Evolutionary conservation across 2,888 invertebrate species (phyloP), one percentile per base, ranked within the genome.

Genomic region (Helicoverpa assulta): DNA sequence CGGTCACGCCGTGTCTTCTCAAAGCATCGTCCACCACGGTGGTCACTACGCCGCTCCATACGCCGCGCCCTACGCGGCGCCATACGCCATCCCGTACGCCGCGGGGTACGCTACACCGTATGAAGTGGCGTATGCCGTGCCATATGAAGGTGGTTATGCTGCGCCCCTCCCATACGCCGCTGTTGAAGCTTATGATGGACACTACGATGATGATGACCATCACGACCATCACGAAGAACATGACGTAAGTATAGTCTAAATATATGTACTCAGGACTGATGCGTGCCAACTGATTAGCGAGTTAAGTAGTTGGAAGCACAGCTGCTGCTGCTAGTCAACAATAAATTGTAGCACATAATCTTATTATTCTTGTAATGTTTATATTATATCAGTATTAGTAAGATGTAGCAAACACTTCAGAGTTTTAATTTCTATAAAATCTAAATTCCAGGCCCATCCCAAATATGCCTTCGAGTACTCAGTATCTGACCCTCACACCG

Each of bases 401-500:
- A 33, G 0, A 29, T 0, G 7, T 0, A 37, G 37, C 37, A 37
- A 43, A 55, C 12, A n/a, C 37, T n/a, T 37, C 6, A n/a, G 19
- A 5, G 7, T 12, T 5, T 4, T 14, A 19, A 74, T 51, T 7
- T 18, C 12, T 1, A 0, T 2, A 26, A 43, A 8, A 19, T n/a
- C n/a, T 6, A 61, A 19, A 5, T 86, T 87, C 16, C 84, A 94
- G 91, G 83, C 91, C 62, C 91, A 94, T 75, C 94, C 94, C n/a
- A 91, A 92, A 85, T 94, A 94, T 82, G 93, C 94, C 80, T 96
- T 94, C 83, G 93, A 92, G 40, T 96, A 96, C 88, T 96, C 96
- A 68, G 96, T 96, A 51, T 86, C 95, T 10, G 96, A 96, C 87
- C 95, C 95, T 10, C 96, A 96, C 89, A 96, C 96, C 78, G 96